Percentiles rank a stretch among this genome's conserved stretches.
These are phyloP conservation scores for Doris montereyensis DNA, from an alignment of 2,888 invertebrate species.

Conservation along the genomic window DNA sequence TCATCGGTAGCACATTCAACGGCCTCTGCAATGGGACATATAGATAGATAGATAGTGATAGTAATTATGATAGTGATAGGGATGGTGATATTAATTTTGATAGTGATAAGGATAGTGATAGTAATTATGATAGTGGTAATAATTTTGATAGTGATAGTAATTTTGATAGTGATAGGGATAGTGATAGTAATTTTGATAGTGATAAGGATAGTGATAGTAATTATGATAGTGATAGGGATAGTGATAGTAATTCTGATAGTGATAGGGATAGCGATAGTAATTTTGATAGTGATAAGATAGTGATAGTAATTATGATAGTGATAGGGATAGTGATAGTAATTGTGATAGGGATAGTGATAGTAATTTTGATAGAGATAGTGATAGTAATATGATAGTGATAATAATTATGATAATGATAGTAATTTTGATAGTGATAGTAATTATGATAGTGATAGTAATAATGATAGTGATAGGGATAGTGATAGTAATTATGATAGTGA, in stretches of 20 bases:
- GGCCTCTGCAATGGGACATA: no score
- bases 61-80: no score
- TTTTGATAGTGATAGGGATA: conserved; percentile 1
- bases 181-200: conserved; percentile 2
- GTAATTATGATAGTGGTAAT: no score
- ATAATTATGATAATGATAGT: conserved; percentile 1
- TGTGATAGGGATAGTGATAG: conserved; percentile 23
- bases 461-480: conserved; percentile 20
- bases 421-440: conserved; percentile 2
- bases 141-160: no score
- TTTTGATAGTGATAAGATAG: conserved; percentile 12
- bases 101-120: no score
- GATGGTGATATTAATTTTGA: no score
- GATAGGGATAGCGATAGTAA: conserved; percentile 21
- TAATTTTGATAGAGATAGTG: conserved; percentile 1
- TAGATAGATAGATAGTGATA: no score
- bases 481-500: conserved; percentile 8
- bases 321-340: conserved; percentile 21
- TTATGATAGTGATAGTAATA: conserved; percentile 22
- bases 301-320: conserved; percentile 17
- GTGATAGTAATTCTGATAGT: conserved; percentile 21
- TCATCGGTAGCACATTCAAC: no score
- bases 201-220: conserved; percentile 4
- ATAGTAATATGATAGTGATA: not conserved
- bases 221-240: conserved; percentile 18